phyloP scores from a whole-genome alignment of 2,888 invertebrate genomes.

The Eretmocerus hayati region DNA sequence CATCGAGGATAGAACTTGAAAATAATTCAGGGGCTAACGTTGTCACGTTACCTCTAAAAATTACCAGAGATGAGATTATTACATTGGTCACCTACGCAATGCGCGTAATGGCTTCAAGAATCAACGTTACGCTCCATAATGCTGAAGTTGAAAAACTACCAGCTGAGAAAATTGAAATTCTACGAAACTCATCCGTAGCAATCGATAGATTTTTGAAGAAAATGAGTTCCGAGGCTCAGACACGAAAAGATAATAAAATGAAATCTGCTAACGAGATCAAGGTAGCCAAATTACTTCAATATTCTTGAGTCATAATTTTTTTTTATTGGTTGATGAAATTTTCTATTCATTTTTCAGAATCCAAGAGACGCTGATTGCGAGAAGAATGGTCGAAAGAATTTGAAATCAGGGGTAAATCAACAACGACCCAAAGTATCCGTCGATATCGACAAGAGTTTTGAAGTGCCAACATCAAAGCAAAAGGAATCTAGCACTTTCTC shows the following conservation, averaged over 20 bases:
- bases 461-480: not conserved
- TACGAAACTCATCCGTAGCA: conserved; percentile 10
- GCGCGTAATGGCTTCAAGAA: conserved; percentile 39
- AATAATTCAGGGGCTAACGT: too few species aligned
- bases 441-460: not conserved
- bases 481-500: conserved; percentile 6
- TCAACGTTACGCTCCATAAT: conserved; percentile 36
- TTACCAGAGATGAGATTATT: conserved; percentile 36
- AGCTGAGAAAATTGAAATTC: conserved; percentile 13
- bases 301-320: too few species aligned
- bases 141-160: conserved; percentile 3
- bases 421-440: too few species aligned
- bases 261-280: too few species aligned
- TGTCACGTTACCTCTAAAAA: conserved; percentile 34
- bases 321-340: too few species aligned
- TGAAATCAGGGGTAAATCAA: too few species aligned
- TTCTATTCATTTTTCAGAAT: too few species aligned
- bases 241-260: too few species aligned
- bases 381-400: too few species aligned
- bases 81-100: conserved; percentile 40
- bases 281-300: too few species aligned
- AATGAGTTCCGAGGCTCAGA: conserved; percentile 5
- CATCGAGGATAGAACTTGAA: too few species aligned
- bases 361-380: too few species aligned
- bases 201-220: conserved; percentile 12